Evolutionary conservation across 2,888 invertebrate genomes (phyloP).

Genomic region (Agrotis segetum): DNA sequence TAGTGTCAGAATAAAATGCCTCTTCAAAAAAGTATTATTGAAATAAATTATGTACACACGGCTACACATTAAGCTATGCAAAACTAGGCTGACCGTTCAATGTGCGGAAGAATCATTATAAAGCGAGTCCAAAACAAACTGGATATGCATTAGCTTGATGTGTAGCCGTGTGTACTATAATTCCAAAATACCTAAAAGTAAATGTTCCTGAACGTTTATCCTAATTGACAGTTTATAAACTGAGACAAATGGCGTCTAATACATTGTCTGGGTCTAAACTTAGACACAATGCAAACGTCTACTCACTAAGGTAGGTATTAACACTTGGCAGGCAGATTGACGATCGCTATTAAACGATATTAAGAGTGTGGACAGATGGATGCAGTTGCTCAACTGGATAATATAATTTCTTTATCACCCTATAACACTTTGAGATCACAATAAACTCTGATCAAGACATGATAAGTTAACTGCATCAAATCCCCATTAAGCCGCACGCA

Average conservation of each 20-base stretch:
- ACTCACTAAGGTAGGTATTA: background rate
- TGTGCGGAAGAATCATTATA: too few species aligned
- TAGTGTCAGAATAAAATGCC: too few species aligned
- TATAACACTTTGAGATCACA: constrained; percentile 23
- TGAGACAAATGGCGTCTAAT: constrained; percentile 15
- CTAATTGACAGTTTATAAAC: background rate
- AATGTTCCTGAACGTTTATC: background rate
- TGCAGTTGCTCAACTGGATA: constrained; percentile 33
- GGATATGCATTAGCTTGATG: too few species aligned
- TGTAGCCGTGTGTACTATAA: background rate
- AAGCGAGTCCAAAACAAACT: too few species aligned
- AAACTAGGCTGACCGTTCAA: too few species aligned
- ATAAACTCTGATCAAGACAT: constrained; percentile 2
- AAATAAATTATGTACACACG: too few species aligned
- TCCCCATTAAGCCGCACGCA: too few species aligned
- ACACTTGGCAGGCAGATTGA: constrained; percentile 44
- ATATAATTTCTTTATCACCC: constrained; percentile 41
- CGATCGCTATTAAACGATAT: constrained; percentile 39
- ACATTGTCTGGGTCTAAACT: constrained; percentile 30
- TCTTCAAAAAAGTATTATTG: too few species aligned
- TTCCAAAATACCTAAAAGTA: background rate
- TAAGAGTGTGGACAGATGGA: constrained; percentile 29
- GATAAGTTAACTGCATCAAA: background rate
- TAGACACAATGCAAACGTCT: constrained; percentile 20
- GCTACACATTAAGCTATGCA: too few species aligned